Base-by-base conservation (phyloP, 2,113 vertebrate species). In the Myxocyprinus asiaticus region DNA sequence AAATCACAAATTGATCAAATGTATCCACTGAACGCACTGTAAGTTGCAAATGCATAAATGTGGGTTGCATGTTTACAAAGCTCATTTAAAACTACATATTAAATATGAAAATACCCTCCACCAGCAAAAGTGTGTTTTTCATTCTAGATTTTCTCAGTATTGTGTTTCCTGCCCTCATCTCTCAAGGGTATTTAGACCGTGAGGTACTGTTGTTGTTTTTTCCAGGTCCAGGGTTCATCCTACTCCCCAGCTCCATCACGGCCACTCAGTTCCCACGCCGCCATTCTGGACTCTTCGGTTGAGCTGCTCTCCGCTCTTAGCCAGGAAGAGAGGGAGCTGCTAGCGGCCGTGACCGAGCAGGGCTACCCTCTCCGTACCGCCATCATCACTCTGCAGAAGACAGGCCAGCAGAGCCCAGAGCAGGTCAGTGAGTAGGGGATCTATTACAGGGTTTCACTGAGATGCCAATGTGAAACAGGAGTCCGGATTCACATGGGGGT, bases 361-460 rank as follows among this genome's bases (percentile, higher is more conserved):
- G 97, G 97, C n/a, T 98, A 98, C 81, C 91, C 97, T 0, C 83
- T 95, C 43, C 91, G 81, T 11, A 94, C 94, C 51, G 96, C 95
- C 81, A 95, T 99, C 69, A 87, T 91, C n/a, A 94, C 96, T 58
- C 91, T 99, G 67, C 97, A 99, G 93, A 97, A 94, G 90, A 95
- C 92, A 0, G 94, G 96, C 14, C 90, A 79, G 62, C 93, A 95
- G 83, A 95, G 92, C 68, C 90, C 95, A 15, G 94, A 92, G 69
- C 94, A 98, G 95, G 97, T 98, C 70, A 79, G 93, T 88, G 10
- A 15, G 10, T 12, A 8, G 6, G 77, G 33, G 67, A 59, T 45
- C 12, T 12, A 5, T 10, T 62, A 71, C 68, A 7, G 7, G 53
- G 6, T 0, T 4, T 50, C 17, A 42, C 17, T 45, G 22, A 33